Conservation (phyloP, 2,888 invertebrate genomes). For the Nycteola revayana region DNA sequence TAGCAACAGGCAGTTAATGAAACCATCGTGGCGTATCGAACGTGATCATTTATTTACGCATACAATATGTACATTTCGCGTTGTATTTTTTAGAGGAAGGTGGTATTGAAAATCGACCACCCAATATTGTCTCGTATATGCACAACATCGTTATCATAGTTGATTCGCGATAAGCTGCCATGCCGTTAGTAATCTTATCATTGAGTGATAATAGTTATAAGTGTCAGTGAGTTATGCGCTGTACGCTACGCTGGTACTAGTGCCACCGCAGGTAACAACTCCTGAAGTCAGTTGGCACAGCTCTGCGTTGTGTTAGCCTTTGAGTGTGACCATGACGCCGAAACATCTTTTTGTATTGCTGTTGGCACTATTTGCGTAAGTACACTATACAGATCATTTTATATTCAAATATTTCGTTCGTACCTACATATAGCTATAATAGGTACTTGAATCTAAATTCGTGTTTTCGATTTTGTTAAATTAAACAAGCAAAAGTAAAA, state of each 20-base stretch:
- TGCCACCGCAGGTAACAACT: constrained; percentile 58
- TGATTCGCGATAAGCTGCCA: constrained; percentile 77
- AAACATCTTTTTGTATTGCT: constrained; percentile 53
- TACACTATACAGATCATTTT: constrained; percentile 26
- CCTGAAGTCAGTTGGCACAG: constrained; percentile 52
- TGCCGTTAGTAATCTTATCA: constrained; percentile 77
- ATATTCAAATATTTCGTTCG: too few species aligned
- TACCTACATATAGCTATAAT: too few species aligned
- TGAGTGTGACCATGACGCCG: constrained; percentile 58
- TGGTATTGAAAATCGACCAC: constrained; percentile 51
- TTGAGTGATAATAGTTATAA: constrained; percentile 78
- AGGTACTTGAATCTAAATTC: too few species aligned
- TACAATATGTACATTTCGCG: constrained; percentile 17
- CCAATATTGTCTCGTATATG: constrained; percentile 61
- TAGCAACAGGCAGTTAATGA: constrained; percentile 36
- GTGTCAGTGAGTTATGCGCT: constrained; percentile 78
- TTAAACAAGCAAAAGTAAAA: too few species aligned
- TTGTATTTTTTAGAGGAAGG: constrained; percentile 28
- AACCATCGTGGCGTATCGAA: constrained; percentile 23
- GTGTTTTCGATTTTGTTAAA: too few species aligned
- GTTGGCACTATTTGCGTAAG: constrained; percentile 61
- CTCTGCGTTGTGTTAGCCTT: constrained; percentile 42
- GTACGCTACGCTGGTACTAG: constrained; percentile 63
- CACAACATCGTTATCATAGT: constrained; percentile 66
- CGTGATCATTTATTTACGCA: constrained; percentile 27